A percentile compares a stretch with the other conserved stretches of the same genome.
Evolutionary conservation across 2,113 vertebrate species (phyloP).

Genomic region (Thalassoma bifasciatum): DNA sequence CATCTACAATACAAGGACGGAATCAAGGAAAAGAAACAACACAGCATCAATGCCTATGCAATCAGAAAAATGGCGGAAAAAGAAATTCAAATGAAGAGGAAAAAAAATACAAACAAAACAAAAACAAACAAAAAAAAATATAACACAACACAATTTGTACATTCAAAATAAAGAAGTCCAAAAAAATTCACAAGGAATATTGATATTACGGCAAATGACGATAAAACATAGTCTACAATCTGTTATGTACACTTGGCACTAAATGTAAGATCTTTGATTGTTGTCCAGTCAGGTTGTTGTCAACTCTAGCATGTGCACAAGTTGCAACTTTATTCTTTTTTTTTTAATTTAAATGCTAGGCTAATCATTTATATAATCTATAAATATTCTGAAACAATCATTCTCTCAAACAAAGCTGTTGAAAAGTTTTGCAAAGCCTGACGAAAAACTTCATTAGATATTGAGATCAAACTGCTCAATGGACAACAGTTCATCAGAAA

Average conservation of each 20-base stretch:
- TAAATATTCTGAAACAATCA: constrained; percentile 76
- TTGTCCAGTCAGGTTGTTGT: constrained; percentile 57
- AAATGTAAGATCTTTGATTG: constrained; percentile 65
- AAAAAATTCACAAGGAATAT: constrained; percentile 71
- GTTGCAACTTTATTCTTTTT: constrained; percentile 21
- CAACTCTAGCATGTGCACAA: constrained; percentile 60
- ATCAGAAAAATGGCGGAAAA: constrained; percentile 67
- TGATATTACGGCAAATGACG: constrained; percentile 73
- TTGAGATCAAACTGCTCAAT: constrained; percentile 57
- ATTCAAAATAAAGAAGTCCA: constrained; percentile 72
- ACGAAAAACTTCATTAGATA: constrained; percentile 51
- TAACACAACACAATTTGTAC: constrained; percentile 80
- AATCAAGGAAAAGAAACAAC: constrained; percentile 76
- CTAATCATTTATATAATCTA: constrained; percentile 62
- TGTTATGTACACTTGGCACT: constrained; percentile 82
- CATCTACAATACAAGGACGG: constrained; percentile 81
- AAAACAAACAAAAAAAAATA: constrained; percentile 48
- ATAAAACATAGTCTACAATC: constrained; percentile 78
- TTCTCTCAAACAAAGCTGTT: constrained; percentile 72
- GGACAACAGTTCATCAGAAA: constrained; percentile 71
- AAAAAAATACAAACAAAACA: constrained; percentile 33
- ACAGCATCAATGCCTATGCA: constrained; percentile 76
- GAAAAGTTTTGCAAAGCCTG: constrained; percentile 73
- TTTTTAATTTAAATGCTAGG: constrained; percentile 52
- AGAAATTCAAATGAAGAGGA: constrained; percentile 58